Evolutionary conservation across 2,113 vertebrate genomes (phyloP).

Genomic region (Fregetta grallaria): DNA sequence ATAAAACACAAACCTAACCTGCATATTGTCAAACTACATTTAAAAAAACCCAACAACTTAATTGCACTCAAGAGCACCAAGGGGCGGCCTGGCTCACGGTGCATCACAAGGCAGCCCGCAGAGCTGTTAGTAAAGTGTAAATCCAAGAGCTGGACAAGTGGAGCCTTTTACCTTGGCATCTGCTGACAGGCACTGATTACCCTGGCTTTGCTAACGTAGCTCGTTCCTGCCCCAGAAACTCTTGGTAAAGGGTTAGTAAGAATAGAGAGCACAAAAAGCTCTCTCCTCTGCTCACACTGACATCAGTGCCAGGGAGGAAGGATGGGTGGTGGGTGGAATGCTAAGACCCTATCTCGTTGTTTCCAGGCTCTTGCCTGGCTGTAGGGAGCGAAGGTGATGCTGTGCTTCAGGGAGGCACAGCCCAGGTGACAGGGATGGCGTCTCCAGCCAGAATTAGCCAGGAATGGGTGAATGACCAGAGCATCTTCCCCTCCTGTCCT

Average conservation of each 20-base stretch:
- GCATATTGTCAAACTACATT: slow-evolving; percentile 30
- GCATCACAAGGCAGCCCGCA: slow-evolving; percentile 1
- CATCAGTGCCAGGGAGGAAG: background rate
- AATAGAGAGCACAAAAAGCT: background rate
- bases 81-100: background rate
- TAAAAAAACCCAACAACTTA: background rate
- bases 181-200: background rate
- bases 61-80: slow-evolving; percentile 26
- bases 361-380: background rate
- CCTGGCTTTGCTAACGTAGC: background rate
- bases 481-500: background rate
- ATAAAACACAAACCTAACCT: slow-evolving; percentile 54
- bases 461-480: background rate
- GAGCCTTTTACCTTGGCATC: background rate
- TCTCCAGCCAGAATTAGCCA: background rate
- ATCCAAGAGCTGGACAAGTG: slow-evolving; percentile 10
- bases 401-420: background rate
- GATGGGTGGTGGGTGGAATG: background rate
- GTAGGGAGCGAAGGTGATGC: background rate
- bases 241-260: background rate
- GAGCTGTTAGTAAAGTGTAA: slow-evolving; percentile 9
- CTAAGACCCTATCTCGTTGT: background rate
- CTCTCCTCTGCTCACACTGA: background rate
- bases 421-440: background rate
- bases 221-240: background rate